Percentiles rank a stretch among this genome's conserved stretches.
phyloP scores from a whole-genome alignment of 2,888 invertebrate species.

The Paralinhomoeus sp. region DNA sequence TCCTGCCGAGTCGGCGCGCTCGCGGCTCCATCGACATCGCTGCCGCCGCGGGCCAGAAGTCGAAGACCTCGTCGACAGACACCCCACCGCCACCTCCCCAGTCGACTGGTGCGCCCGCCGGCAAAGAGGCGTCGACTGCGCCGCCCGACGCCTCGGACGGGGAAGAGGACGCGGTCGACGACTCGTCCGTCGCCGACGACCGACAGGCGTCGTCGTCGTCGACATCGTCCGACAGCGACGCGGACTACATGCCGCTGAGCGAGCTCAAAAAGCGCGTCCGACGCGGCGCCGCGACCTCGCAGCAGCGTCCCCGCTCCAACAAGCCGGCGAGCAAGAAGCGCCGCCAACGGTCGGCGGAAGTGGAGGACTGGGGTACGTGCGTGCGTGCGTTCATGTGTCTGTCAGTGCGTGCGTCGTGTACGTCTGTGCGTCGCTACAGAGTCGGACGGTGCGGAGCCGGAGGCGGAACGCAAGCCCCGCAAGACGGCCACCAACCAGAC shows the following conservation, averaged over 20 bases:
- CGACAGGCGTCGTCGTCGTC: too few species aligned
- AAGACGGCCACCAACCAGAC: constrained; percentile 37
- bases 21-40: constrained; percentile 12
- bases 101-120: not conserved
- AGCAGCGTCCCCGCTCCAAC: too few species aligned
- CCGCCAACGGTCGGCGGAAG: not conserved
- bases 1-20: constrained; percentile 16
- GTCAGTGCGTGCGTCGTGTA: too few species aligned
- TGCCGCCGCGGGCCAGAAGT: not conserved
- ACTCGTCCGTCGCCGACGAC: too few species aligned
- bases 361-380: too few species aligned
- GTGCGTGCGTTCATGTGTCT: too few species aligned
- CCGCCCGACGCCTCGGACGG: constrained; percentile 10
- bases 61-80: not conserved
- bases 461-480: constrained; percentile 26
- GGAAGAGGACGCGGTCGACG: constrained; percentile 19
- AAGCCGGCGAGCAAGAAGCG: not conserved
- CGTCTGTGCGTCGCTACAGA: too few species aligned
- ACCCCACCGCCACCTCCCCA: not conserved
- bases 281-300: too few species aligned
- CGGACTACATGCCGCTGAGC: constrained; percentile 12
- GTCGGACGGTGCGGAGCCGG: constrained; percentile 26
- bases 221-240: too few species aligned
- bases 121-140: constrained; percentile 27
- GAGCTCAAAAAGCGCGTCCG: too few species aligned